A percentile compares a stretch with the other conserved stretches of the same genome.
Conservation (phyloP, 2,113 vertebrate species). For the Oxygymnocypris stewartii region DNA sequence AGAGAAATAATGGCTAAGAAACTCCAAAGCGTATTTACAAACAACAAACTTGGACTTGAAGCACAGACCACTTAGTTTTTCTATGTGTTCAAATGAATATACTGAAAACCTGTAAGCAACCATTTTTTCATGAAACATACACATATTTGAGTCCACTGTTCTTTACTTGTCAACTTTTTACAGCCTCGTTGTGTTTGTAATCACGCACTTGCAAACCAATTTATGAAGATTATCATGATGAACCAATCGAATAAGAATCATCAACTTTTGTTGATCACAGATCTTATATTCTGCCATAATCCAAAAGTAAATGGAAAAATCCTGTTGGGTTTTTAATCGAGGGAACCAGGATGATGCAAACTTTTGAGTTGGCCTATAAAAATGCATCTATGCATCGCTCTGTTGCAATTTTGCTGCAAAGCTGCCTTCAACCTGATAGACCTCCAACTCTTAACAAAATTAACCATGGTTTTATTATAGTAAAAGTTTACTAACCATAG, state of each 20-base stretch:
- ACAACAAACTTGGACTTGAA: neutral
- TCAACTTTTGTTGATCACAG: neutral
- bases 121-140: neutral
- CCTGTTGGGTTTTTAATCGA: neutral
- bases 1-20: neutral
- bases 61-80: neutral
- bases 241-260: neutral
- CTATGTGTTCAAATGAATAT: neutral
- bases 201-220: neutral
- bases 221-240: neutral
- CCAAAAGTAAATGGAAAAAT: neutral
- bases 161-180: neutral
- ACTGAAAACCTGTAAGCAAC: too few species aligned
- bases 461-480: too few species aligned
- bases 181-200: neutral
- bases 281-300: neutral
- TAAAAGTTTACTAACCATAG: too few species aligned
- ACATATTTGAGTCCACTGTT: neutral
- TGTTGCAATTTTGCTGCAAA: neutral
- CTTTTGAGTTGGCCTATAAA: neutral
- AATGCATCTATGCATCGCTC: neutral
- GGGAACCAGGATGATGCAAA: neutral
- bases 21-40: neutral
- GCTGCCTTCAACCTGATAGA: too few species aligned
- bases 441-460: neutral